Evolutionary conservation across 1,140 invertebrate genomes (phyloP).

Genomic region (Drosophila tristis): DNA sequence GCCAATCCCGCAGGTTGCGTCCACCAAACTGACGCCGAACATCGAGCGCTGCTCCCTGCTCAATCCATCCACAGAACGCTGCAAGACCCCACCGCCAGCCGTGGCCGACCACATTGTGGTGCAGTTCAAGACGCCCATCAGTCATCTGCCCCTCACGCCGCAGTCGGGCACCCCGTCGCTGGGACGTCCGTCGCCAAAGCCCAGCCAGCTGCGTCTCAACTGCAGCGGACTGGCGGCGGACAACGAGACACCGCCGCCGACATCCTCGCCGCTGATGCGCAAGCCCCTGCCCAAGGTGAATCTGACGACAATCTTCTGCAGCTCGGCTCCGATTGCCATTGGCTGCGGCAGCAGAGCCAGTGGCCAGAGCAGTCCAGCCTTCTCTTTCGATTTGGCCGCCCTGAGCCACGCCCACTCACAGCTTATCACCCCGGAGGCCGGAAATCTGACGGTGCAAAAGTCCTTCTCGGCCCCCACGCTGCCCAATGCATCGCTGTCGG

Average conservation of each 20-base stretch:
- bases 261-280: constrained; percentile 48
- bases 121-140: constrained; percentile 75
- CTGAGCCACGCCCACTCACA: constrained; percentile 55
- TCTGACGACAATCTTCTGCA: constrained; percentile 78
- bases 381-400: constrained; percentile 63
- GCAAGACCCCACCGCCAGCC: constrained; percentile 53
- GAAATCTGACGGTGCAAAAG: constrained; percentile 71
- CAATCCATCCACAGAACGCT: constrained; percentile 36
- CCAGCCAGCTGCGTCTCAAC: constrained; percentile 55
- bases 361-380: constrained; percentile 43
- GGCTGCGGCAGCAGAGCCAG: constrained; percentile 20
- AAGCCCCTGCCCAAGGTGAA: constrained; percentile 80
- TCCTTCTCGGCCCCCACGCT: constrained; percentile 81
- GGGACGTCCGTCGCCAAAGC: constrained; percentile 38
- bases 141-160: constrained; percentile 56
- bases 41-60: constrained; percentile 65
- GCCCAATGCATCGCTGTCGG: constrained; percentile 69
- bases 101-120: constrained; percentile 53
- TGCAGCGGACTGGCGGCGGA: constrained; percentile 39
- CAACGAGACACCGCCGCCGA: constrained; percentile 53
- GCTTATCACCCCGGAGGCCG: constrained; percentile 39
- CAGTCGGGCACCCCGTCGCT: constrained; percentile 32
- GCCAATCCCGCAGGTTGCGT: constrained; percentile 32
- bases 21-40: constrained; percentile 73
- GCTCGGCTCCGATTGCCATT: constrained; percentile 68